These are phyloP conservation scores for Hydrotaea diabolus DNA, from an alignment of 2,888 invertebrate species.

Conservation along the genomic window DNA sequence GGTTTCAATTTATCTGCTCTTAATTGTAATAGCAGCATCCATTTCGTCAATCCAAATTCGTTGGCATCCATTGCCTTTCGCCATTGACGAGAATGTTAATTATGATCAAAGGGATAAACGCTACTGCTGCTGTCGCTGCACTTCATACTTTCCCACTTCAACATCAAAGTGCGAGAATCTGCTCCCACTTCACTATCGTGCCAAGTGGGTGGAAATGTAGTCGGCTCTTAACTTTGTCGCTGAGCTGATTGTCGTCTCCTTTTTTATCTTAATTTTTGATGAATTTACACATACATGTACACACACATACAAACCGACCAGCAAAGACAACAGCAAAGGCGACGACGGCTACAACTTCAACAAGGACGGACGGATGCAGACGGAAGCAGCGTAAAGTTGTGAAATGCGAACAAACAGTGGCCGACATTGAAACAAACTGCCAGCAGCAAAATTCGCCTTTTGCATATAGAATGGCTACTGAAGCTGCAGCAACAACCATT, in stretches of 20 bases:
- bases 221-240: not conserved
- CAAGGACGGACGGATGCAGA: not conserved
- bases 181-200: not conserved
- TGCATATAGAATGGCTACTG: not conserved
- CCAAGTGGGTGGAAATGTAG: not conserved
- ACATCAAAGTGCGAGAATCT: too few species aligned
- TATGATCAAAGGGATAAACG: not conserved
- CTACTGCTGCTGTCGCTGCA: too few species aligned
- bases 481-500: not conserved
- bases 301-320: too few species aligned
- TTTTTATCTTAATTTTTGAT: constrained; percentile 30
- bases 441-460: not conserved
- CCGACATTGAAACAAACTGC: not conserved
- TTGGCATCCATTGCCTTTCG: not conserved
- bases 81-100: constrained; percentile 28
- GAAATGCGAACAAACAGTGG: constrained; percentile 13
- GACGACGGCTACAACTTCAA: not conserved
- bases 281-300: constrained; percentile 27
- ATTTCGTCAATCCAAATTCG: not conserved
- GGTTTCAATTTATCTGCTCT: not conserved
- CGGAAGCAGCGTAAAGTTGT: not conserved
- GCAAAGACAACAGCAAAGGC: not conserved
- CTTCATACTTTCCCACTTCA: not conserved
- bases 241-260: not conserved
- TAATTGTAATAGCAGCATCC: constrained; percentile 11